phyloP scores from a whole-genome alignment of 2,888 invertebrate genomes.

The Chrysodeixis includens region DNA sequence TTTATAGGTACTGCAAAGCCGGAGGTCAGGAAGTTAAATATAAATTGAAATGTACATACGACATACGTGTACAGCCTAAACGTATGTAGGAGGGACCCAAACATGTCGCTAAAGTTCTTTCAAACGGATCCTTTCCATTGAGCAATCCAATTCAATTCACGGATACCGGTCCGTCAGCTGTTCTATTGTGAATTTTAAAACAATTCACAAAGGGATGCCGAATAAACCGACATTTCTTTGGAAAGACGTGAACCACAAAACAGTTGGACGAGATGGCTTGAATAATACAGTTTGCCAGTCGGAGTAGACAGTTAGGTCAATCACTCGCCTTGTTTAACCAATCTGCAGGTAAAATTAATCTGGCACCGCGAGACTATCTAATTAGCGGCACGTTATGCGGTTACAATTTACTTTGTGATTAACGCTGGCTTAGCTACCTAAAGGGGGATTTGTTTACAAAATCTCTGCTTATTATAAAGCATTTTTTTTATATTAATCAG shows the following conservation, averaged over 20 bases:
- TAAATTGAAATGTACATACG: conserved; percentile 3
- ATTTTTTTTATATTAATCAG: too few relatives aligned
- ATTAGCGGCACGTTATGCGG: conserved; percentile 35
- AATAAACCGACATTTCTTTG: conserved; percentile 35
- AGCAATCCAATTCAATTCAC: conserved; percentile 38
- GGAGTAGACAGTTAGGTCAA: conserved; percentile 37
- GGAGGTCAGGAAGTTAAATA: neutral
- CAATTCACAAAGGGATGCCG: conserved; percentile 48
- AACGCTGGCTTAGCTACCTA: neutral
- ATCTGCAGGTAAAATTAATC: conserved; percentile 51
- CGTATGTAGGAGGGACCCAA: conserved; percentile 2
- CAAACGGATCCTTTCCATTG: conserved; percentile 9
- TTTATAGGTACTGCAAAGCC: neutral
- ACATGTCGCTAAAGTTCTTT: conserved; percentile 18
- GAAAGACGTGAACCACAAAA: conserved; percentile 36
- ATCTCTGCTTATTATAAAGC: too few relatives aligned
- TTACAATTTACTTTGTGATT: conserved; percentile 14
- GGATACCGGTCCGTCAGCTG: conserved; percentile 23
- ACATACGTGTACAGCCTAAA: neutral
- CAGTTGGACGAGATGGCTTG: conserved; percentile 42
- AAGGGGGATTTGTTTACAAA: neutral
- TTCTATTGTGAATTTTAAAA: conserved; percentile 46
- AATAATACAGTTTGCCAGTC: conserved; percentile 52
- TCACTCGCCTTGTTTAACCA: conserved; percentile 49
- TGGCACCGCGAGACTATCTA: conserved; percentile 27